A percentile compares a stretch with the other conserved stretches of the same genome.
phyloP scores from a whole-genome alignment of 2,888 invertebrate genomes.

The Andrena chrysosceles region DNA sequence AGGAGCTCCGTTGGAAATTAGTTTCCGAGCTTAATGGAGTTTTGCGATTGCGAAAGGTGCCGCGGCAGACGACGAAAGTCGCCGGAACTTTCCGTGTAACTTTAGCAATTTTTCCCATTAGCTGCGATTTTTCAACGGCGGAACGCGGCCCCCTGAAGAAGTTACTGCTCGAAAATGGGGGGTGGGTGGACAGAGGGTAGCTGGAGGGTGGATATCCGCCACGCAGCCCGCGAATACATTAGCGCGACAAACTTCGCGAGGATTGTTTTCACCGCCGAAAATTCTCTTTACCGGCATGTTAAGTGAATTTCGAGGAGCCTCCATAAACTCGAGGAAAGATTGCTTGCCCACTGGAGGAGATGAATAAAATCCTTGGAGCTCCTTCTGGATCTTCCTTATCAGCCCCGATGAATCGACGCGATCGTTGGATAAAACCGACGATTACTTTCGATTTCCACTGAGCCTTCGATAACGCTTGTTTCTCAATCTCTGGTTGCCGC shows the following conservation, averaged over 20 bases:
- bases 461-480: not conserved
- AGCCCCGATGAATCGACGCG: not conserved
- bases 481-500: not conserved
- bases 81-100: conserved; percentile 56
- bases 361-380: not conserved
- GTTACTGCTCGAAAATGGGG: conserved; percentile 31
- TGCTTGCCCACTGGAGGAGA: not conserved
- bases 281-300: conserved; percentile 30
- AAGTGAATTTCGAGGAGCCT: conserved; percentile 41
- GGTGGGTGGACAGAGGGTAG: not conserved
- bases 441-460: not conserved
- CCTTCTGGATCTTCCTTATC: not conserved
- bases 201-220: conserved; percentile 20
- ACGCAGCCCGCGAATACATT: conserved; percentile 39
- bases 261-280: conserved; percentile 48
- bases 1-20: conserved; percentile 71
- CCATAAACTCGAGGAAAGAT: not conserved
- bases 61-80: conserved; percentile 54
- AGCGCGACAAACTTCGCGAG: conserved; percentile 23
- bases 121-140: conserved; percentile 69
- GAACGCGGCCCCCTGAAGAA: conserved; percentile 36
- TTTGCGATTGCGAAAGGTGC: conserved; percentile 75
- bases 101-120: conserved; percentile 74
- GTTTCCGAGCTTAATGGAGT: conserved; percentile 78
- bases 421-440: not conserved